Conservation (phyloP, 2,113 vertebrate species). For the Labeo rohita region DNA sequence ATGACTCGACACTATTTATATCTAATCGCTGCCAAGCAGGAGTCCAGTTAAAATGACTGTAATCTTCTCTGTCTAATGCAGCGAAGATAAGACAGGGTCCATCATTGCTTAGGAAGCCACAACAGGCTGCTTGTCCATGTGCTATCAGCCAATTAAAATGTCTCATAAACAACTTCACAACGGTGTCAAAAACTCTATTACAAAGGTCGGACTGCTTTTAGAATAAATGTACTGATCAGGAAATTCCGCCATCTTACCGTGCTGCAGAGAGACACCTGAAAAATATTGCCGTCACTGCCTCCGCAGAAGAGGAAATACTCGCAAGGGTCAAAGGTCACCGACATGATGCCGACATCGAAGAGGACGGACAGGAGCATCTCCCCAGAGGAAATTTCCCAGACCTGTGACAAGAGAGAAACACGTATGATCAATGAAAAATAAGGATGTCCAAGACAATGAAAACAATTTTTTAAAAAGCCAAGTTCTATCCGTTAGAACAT, state of each 20-base stretch:
- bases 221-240: slow-evolving; percentile 1
- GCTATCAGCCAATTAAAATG: background rate
- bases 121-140: slow-evolving; percentile 7
- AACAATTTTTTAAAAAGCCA: background rate
- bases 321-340: slow-evolving; percentile 90
- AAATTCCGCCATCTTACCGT: slow-evolving; percentile 75
- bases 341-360: slow-evolving; percentile 90
- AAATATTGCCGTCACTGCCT: slow-evolving; percentile 89
- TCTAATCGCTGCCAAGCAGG: slow-evolving; percentile 20
- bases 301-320: slow-evolving; percentile 94
- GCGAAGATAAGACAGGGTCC: background rate
- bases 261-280: slow-evolving; percentile 89
- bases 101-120: background rate
- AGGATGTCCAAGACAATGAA: background rate
- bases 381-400: slow-evolving; percentile 94
- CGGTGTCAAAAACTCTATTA: background rate
- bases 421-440: background rate
- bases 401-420: slow-evolving; percentile 64
- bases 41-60: background rate
- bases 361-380: slow-evolving; percentile 90
- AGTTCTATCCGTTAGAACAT: background rate
- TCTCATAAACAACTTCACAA: slow-evolving; percentile 24
- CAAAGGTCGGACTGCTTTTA: background rate
- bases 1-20: background rate
- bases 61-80: slow-evolving; percentile 12